These are phyloP conservation scores for Gambusia yucatana DNA, from an alignment of 2,797 vertebrate genomes.

Conservation along the genomic window DNA sequence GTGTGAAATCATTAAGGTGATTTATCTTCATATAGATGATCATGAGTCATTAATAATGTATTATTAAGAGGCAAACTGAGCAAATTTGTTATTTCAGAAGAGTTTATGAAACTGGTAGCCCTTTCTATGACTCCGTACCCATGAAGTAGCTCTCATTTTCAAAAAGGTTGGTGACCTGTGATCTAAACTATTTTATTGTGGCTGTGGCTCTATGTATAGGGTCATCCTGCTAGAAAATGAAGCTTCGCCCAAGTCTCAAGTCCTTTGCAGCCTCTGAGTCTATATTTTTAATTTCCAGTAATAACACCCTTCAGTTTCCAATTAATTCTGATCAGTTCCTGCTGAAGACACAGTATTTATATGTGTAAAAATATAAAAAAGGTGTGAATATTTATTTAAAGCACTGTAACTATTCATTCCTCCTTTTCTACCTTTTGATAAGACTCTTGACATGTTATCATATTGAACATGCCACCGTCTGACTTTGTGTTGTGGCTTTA, in stretches of 20 bases:
- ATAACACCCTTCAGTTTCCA: not conserved
- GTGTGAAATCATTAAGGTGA: no score
- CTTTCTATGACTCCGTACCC: no score
- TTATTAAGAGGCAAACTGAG: no score
- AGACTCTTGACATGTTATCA: slow-evolving; percentile 27
- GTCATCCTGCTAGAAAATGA: not conserved
- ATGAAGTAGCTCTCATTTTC: no score
- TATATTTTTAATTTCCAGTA: not conserved
- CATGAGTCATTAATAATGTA: no score
- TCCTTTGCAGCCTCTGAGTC: not conserved
- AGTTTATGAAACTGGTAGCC: no score
- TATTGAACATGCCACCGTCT: slow-evolving; percentile 13
- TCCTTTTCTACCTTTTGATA: slow-evolving; percentile 22
- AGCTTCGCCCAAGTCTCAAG: not conserved
- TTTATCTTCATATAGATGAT: no score
- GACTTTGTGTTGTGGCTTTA: slow-evolving; percentile 19
- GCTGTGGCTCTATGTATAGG: not conserved
- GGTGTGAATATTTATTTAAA: not conserved
- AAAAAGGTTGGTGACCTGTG: no score
- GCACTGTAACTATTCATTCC: not conserved
- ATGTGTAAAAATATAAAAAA: not conserved
- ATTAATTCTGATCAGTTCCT: not conserved
- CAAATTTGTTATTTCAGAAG: no score
- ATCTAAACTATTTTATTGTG: not conserved
- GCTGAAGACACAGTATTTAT: not conserved